Base-by-base conservation (phyloP, 2,113 vertebrate species). In the Peromyscus leucopus region DNA sequence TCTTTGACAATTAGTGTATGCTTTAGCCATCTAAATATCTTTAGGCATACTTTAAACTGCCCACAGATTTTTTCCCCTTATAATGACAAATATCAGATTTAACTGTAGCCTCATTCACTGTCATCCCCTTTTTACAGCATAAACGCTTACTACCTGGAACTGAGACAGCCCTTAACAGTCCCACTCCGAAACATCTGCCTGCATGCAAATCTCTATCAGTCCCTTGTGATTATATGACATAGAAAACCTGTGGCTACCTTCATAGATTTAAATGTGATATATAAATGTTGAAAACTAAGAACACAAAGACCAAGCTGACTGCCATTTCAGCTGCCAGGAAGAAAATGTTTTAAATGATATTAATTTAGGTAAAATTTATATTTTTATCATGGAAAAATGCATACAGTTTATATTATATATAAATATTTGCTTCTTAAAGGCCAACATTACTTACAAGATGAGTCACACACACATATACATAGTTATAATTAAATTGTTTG, bases 21-120 rank as follows among this genome's bases (percentile, higher is more conserved):
- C 67, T 97, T 94, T 91, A 95, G 90, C 93, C 46, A 92, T 96
- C 90, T 96, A 93, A 92, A 96, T 98, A 93, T 98, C 83, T 72
- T 96, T 95, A 55, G 39, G 84, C 91, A 83, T 88, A 98, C 90
- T 92, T 93, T 95, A 74, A 91, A 67, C 80, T 97, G 75, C 92
- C 94, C 94, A 69, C 86, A 97, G 95, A 97, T 36, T 95, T 85
- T 96, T 96, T 79, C 93, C 65, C 76, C 22, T 93, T 93, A 93
- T 95, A 96, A 97, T 89, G 95, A 98, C 0, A 26, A 96, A 98
- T 97, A 79, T 93, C 67, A 89, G 86, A 74, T 82, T 96, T 79
- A 90, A 91, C 55, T 93, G 65, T 72, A 90, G 2, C 46, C 92
- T 89, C 51, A 84, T 90, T 96, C 48, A 91, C 8, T 76, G 65